Evolutionary conservation across 1,140 invertebrate genomes (phyloP).

Genomic region (Tyrophagus putrescentiae): DNA sequence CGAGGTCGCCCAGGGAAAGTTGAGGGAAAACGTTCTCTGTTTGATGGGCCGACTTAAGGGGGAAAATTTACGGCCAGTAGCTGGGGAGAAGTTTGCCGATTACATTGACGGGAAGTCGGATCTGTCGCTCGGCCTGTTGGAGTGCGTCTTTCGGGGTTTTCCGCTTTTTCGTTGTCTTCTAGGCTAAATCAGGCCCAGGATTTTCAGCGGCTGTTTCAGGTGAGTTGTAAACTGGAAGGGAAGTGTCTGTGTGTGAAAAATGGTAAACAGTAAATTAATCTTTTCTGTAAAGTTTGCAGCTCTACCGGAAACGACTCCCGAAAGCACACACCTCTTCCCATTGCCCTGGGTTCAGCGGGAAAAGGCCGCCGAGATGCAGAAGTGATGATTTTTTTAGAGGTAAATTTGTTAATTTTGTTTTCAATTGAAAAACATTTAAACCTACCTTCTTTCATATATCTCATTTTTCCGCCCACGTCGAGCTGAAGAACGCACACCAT

Average conservation of each 20-base stretch:
- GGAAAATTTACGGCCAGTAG: conserved; percentile 55
- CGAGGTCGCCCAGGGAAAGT: conserved; percentile 50
- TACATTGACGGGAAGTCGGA: conserved; percentile 46
- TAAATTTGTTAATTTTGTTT: not conserved
- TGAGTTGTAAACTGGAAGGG: conserved; percentile 5
- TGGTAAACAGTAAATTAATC: conserved; percentile 33
- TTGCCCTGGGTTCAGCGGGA: conserved; percentile 57
- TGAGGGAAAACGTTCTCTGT: conserved; percentile 63
- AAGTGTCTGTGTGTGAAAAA: conserved; percentile 56
- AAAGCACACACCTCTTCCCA: conserved; percentile 79
- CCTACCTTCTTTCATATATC: not conserved
- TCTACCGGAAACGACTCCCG: conserved; percentile 38
- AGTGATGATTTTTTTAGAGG: conserved; percentile 43
- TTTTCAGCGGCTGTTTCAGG: conserved; percentile 41
- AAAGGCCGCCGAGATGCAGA: conserved; percentile 51
- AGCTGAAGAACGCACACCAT: conserved; percentile 1
- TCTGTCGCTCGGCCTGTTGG: conserved; percentile 58
- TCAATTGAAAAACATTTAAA: conserved; percentile 5
- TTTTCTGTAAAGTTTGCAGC: conserved; percentile 43
- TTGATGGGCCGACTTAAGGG: conserved; percentile 65
- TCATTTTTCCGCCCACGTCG: not conserved
- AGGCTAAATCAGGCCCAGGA: conserved; percentile 48
- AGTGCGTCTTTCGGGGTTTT: conserved; percentile 62
- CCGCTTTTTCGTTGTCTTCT: conserved; percentile 34
- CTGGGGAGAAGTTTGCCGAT: conserved; percentile 48